A percentile compares a stretch with the other conserved stretches of the same genome.
Conservation (phyloP, 2,113 vertebrate species). For the Ovis aries region ARS-UI_Ramb_v3.0 NC_056061.1:89840501-89841000, state of each 20-base stretch:
- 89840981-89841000: accelerated
- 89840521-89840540: neutral
- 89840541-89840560: neutral
- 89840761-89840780: neutral
- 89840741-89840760: accelerated
- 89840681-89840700: accelerated
- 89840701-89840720: neutral
- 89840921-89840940: neutral
- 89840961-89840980: neutral
- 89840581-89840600: neutral
- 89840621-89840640: neutral
- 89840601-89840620: too few species aligned
- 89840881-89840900: accelerated
- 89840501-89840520: neutral
- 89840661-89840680: accelerated
- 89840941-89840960: accelerated
- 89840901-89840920: neutral
- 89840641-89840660: neutral
- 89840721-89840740: neutral
- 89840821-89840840: neutral
- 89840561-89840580: neutral
- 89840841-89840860: neutral
- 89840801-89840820: neutral
- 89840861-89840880: neutral
- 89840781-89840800: neutral